Evolutionary conservation across 2,888 invertebrate genomes (phyloP).

Genomic region (Strigamia crassipes): DNA sequence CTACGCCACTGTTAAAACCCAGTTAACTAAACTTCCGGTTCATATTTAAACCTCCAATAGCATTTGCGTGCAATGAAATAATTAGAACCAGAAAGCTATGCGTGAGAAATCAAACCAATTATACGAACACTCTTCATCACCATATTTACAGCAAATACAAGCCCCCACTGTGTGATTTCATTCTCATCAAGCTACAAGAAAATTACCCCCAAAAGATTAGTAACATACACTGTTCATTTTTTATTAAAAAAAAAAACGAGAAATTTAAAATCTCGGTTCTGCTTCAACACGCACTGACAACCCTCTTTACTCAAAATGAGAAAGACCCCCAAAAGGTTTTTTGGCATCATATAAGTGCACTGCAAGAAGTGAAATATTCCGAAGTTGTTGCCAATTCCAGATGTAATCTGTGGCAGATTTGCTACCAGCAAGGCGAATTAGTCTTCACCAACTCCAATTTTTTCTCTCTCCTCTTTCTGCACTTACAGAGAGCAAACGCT

Average conservation of each 20-base stretch:
- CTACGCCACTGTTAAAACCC: too few species aligned
- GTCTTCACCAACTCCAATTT: conserved; percentile 32
- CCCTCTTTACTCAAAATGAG: conserved; percentile 14
- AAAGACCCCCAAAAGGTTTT: conserved; percentile 19
- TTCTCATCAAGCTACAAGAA: neutral
- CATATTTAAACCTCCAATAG: neutral
- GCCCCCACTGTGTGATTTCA: neutral
- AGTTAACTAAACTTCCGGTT: neutral
- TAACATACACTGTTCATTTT: neutral
- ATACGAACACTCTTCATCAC: neutral
- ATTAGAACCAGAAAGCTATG: neutral
- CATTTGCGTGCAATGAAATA: neutral
- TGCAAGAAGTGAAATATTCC: conserved; percentile 34
- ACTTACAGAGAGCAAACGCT: neutral
- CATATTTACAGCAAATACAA: neutral
- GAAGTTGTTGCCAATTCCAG: conserved; percentile 37
- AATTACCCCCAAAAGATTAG: neutral
- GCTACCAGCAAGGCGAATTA: conserved; percentile 30
- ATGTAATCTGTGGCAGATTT: conserved; percentile 37
- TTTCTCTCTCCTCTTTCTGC: neutral
- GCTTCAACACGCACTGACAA: conserved; percentile 25
- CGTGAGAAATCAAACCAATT: neutral
- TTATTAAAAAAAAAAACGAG: neutral
- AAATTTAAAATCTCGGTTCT: neutral
- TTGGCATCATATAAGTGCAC: conserved; percentile 22